Evolutionary conservation across 2,888 invertebrate genomes (phyloP).

Genomic region (Drosophila birchii): DNA sequence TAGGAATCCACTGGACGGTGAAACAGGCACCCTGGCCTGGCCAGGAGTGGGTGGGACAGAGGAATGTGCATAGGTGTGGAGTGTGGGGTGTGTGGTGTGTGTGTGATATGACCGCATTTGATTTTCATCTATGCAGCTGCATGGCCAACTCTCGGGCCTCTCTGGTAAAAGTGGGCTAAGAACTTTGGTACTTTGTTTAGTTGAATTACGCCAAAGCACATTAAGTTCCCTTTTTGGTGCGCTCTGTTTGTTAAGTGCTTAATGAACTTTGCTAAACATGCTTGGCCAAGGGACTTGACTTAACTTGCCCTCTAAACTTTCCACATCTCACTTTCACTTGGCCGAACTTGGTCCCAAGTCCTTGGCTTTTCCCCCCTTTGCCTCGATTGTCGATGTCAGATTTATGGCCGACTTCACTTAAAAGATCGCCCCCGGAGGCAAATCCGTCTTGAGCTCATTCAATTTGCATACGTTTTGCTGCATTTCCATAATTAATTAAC

Average conservation of each 20-base stretch:
- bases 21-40: conserved; percentile 24
- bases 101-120: conserved; percentile 41
- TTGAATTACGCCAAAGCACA: conserved; percentile 53
- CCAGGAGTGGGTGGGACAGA: conserved; percentile 1
- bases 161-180: conserved; percentile 33
- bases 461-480: conserved; percentile 26
- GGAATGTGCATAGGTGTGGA: conserved; percentile 10
- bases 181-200: conserved; percentile 54
- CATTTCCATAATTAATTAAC: conserved; percentile 29
- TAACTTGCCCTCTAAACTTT: conserved; percentile 35
- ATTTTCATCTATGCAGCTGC: conserved; percentile 39
- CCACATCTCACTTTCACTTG: conserved; percentile 44
- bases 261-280: conserved; percentile 50
- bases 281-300: conserved; percentile 37
- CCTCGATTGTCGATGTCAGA: conserved; percentile 11
- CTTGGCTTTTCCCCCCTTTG: background rate
- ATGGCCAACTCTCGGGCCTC: conserved; percentile 11
- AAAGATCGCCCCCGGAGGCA: conserved; percentile 1
- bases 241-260: conserved; percentile 38
- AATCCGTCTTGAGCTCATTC: conserved; percentile 26
- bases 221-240: conserved; percentile 33
- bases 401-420: conserved; percentile 15
- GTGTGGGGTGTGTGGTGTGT: conserved; percentile 3
- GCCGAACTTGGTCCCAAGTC: conserved; percentile 25
- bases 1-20: conserved; percentile 23